phyloP scores from a whole-genome alignment of 1,140 invertebrate genomes.

The Drosophila fuyamai region DNA sequence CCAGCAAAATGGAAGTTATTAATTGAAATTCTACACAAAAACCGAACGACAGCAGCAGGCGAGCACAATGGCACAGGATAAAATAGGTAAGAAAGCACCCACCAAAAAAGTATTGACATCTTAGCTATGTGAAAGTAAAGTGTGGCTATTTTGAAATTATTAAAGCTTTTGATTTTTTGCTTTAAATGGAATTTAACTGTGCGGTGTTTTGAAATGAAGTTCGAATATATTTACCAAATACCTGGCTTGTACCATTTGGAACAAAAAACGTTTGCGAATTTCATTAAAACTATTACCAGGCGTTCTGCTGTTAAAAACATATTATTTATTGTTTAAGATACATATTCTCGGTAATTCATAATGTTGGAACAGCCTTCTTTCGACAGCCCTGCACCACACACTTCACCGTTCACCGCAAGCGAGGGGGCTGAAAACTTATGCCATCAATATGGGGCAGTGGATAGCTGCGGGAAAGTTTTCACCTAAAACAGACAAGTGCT shows the following conservation, averaged over 20 bases:
- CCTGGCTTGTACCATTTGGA: neutral
- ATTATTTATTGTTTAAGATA: no score
- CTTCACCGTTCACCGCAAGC: slow-evolving; percentile 11
- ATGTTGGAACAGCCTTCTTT: neutral
- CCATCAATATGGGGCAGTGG: slow-evolving; percentile 55
- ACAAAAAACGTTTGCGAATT: neutral
- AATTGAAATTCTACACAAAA: slow-evolving; percentile 70
- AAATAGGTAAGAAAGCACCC: neutral
- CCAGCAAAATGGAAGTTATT: slow-evolving; percentile 58
- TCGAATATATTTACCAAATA: no score
- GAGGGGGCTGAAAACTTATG: slow-evolving; percentile 30
- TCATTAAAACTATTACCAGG: neutral
- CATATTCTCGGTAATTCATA: neutral
- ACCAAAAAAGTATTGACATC: neutral
- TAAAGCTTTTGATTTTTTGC: no score
- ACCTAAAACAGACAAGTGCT: slow-evolving; percentile 71
- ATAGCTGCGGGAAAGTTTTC: slow-evolving; percentile 69
- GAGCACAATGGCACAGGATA: slow-evolving; percentile 21
- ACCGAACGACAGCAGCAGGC: slow-evolving; percentile 28
- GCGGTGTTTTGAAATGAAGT: no score
- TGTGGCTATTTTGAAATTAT: neutral
- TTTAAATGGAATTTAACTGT: no score
- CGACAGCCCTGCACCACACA: neutral
- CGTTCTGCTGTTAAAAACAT: neutral
- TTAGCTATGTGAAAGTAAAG: neutral